Percentiles rank a stretch among this genome's conserved stretches.
Evolutionary conservation across 2,113 vertebrate genomes (phyloP).

Genomic region (Sinocyclocheilus rhinocerous): DNA sequence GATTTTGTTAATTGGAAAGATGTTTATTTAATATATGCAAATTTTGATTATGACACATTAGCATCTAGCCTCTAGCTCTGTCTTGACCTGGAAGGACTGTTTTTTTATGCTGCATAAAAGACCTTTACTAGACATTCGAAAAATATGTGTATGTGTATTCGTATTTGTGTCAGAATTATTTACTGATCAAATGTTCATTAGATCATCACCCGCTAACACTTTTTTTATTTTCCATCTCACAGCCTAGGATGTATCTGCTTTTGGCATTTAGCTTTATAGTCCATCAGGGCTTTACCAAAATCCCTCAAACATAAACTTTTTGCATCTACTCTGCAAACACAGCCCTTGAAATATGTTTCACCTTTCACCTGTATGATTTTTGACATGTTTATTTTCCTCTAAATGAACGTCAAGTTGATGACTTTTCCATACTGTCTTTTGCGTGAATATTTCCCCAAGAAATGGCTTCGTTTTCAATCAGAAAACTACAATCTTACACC

Average conservation of each 20-base stretch:
- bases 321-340: background rate
- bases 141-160: background rate
- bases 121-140: background rate
- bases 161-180: background rate
- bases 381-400: background rate
- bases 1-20: background rate
- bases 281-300: constrained; percentile 1
- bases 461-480: background rate
- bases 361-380: constrained; percentile 4
- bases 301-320: constrained; percentile 20
- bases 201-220: background rate
- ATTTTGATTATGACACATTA: background rate
- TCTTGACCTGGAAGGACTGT: background rate
- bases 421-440: constrained; percentile 32
- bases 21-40: background rate
- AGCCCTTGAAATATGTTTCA: constrained; percentile 33
- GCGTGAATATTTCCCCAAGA: background rate
- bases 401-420: background rate
- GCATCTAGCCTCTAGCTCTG: background rate
- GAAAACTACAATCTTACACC: background rate
- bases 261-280: background rate
- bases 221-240: background rate
- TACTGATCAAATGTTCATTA: background rate
- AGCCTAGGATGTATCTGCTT: background rate
- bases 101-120: background rate